These are phyloP conservation scores for Macropodus opercularis DNA, from an alignment of 2,797 vertebrate genomes.

Conservation along the genomic window DNA sequence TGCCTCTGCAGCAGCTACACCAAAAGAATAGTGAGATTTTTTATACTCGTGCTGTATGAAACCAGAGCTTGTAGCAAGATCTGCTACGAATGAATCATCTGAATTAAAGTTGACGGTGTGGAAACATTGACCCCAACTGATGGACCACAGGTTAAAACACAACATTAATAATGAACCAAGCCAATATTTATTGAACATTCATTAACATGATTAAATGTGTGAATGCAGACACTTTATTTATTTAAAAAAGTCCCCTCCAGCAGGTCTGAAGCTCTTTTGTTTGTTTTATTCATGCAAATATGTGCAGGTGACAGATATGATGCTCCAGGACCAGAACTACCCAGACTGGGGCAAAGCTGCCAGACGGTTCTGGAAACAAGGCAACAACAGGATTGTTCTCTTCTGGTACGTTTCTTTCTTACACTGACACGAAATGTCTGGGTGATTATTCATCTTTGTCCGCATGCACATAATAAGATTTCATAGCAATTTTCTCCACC, in stretches of 20 bases:
- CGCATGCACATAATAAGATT: neutral
- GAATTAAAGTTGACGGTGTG: conserved; percentile 6
- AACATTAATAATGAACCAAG: conserved; percentile 36
- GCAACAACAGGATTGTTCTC: conserved; percentile 92
- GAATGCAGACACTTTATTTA: too few relatives aligned
- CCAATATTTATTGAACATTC: conserved; percentile 8
- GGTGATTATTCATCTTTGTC: neutral
- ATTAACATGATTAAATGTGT: too few relatives aligned
- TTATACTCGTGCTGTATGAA: conserved; percentile 21
- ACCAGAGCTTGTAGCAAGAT: conserved; percentile 23
- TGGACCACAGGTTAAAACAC: conserved; percentile 11
- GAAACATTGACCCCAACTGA: conserved; percentile 6
- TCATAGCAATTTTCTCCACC: neutral
- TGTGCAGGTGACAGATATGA: conserved; percentile 96
- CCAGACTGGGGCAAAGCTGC: conserved; percentile 94
- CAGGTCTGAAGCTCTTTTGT: neutral
- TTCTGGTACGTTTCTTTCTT: conserved; percentile 86
- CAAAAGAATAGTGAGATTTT: conserved; percentile 27
- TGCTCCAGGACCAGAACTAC: conserved; percentile 96
- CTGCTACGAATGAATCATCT: conserved; percentile 31
- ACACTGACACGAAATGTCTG: conserved; percentile 1
- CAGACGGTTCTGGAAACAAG: conserved; percentile 94
- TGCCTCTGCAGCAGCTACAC: conserved; percentile 53
- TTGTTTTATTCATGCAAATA: neutral
- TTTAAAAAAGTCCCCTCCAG: neutral